Base-by-base conservation (phyloP, 1,140 invertebrate species). In the Ectropis grisescens region DNA sequence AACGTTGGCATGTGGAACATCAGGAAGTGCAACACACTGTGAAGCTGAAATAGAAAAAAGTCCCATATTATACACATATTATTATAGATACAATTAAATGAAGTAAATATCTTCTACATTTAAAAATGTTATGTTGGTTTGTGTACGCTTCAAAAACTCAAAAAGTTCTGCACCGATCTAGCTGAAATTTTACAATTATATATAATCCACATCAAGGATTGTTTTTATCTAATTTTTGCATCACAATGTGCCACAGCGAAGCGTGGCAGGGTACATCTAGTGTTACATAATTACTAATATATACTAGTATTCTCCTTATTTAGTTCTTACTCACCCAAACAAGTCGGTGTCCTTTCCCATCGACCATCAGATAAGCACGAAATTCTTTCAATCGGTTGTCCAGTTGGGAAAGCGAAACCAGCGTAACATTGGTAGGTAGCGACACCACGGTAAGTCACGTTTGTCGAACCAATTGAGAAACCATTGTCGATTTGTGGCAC, bases 401-500 rank as follows among this genome's bases (percentile, higher is more conserved):
- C 91, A 23, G 93, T 93, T 2, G 93, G 89, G 60, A 98, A 98
- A 34, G 92, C 93, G 70, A 98, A 98, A 16, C 96, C 96, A 23
- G 96, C 95, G 61, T 98, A 98, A 74, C 96, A 98, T 58, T 97
- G 94, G 71, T 98, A 98, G 45, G 93, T 96, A 12, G 95, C 96
- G 47, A 95, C 85, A 8, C 96, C 96, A 41, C 89, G 87, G 55
- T 95, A 98, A 0, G 96, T 98, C 2, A 98, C 96, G 70, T 98
- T 98, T 0, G 93, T 92, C 1, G 96, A 95, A 29, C 92, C 93
- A 62, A 97, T 96, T 0, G 96, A 97, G 68, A 97, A 98, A 28
- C 96, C 96, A 69, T 98, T 98, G 55, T 97, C 94, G 37, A 98
- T 98, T 85, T 98, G 96, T 36, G 96, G 96, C 13, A 98, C 96